Conservation (phyloP, 2,888 invertebrate genomes). For the Teleogryllus oceanicus region DNA sequence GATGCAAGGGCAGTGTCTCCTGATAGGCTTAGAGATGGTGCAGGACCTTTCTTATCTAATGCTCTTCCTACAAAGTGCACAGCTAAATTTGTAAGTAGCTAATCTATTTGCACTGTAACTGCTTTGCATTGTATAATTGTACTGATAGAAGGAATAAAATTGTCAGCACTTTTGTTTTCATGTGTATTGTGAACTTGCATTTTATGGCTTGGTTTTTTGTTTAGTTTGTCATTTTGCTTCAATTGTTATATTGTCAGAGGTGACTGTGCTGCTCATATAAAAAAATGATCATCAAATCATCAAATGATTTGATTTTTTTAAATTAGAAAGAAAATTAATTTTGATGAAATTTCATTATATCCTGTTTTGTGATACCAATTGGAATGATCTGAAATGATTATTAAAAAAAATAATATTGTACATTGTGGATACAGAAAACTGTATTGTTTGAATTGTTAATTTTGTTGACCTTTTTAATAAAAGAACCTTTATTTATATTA, state of each 20-base stretch:
- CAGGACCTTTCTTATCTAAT: conserved; percentile 45
- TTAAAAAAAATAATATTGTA: too few species aligned
- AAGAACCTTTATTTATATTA: too few species aligned
- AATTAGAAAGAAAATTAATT: too few species aligned
- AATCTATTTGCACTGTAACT: not conserved
- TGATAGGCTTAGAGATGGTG: conserved; percentile 52
- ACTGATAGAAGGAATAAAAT: not conserved
- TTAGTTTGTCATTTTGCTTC: too few species aligned
- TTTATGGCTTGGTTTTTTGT: too few species aligned
- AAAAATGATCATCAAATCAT: too few species aligned
- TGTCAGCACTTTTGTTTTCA: not conserved
- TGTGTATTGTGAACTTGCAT: too few species aligned
- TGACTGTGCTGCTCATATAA: too few species aligned
- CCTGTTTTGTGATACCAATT: not conserved
- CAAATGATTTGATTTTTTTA: too few species aligned
- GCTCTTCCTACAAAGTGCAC: conserved; percentile 66
- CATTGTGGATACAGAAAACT: not conserved
- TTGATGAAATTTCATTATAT: not conserved
- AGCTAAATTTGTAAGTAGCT: conserved; percentile 69
- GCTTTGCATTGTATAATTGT: not conserved
- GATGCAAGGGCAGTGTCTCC: conserved; percentile 57
- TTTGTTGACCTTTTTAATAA: not conserved
- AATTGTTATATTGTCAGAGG: too few species aligned
- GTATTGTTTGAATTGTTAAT: not conserved
- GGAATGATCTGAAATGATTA: too few species aligned